Percentiles rank a stretch among this genome's conserved stretches.
These are phyloP conservation scores for Thymelicus sylvestris DNA, from an alignment of 2,888 invertebrate species.

Conservation along the genomic window DNA sequence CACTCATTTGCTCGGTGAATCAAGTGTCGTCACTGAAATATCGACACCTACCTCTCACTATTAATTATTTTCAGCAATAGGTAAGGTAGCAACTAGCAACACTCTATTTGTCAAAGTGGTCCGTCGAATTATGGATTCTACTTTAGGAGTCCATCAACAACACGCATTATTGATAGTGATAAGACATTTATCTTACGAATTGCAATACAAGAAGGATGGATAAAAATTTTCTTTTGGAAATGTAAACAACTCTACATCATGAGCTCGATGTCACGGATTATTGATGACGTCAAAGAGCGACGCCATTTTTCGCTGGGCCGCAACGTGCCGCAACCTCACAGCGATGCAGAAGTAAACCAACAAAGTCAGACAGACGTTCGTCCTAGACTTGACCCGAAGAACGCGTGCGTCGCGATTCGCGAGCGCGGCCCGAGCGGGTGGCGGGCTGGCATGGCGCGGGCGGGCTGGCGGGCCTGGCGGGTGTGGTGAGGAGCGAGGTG, in stretches of 20 bases:
- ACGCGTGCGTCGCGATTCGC: constrained; percentile 42
- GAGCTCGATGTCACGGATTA: constrained; percentile 7
- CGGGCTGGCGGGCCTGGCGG: constrained; percentile 35
- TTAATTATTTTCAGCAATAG: too few species aligned
- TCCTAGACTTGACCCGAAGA: constrained; percentile 66
- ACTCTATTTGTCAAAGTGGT: too few species aligned
- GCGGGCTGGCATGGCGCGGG: constrained; percentile 44
- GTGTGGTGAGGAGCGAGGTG: constrained; percentile 57
- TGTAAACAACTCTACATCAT: background rate
- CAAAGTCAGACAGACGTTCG: constrained; percentile 58
- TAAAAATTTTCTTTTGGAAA: background rate
- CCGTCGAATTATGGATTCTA: too few species aligned
- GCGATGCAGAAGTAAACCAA: constrained; percentile 39
- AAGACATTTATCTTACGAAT: too few species aligned
- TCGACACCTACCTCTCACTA: too few species aligned
- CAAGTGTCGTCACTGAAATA: too few species aligned
- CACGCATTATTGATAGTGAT: background rate
- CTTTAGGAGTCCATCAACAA: background rate
- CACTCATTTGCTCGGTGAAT: too few species aligned
- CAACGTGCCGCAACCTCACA: constrained; percentile 31
- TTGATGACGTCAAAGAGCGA: constrained; percentile 22
- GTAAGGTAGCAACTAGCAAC: too few species aligned
- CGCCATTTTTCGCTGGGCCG: constrained; percentile 14
- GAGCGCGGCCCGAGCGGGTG: constrained; percentile 42
- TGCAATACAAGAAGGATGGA: background rate